Evolutionary conservation across 2,113 vertebrate genomes (phyloP).

Genomic region (Elachura formosa): DNA sequence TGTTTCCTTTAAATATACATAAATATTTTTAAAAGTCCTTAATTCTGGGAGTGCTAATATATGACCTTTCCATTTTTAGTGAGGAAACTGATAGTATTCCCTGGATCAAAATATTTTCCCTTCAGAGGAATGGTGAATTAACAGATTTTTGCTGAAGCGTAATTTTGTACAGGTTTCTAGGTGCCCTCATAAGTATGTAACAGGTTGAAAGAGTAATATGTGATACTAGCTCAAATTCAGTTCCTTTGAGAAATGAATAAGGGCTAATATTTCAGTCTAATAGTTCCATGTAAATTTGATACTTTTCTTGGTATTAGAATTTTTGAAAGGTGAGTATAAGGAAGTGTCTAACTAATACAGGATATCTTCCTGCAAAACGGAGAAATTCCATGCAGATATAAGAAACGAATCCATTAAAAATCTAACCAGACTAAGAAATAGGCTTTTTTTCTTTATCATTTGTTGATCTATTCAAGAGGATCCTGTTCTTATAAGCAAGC

Average conservation of each 20-base stretch:
- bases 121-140: not conserved
- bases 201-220: not conserved
- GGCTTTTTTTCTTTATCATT: not conserved
- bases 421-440: rapidly evolving
- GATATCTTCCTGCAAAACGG: not conserved
- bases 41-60: not conserved
- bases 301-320: not conserved
- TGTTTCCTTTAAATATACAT: not conserved
- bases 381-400: not conserved
- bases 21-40: not conserved
- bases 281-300: not conserved
- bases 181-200: not conserved
- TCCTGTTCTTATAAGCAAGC: not conserved
- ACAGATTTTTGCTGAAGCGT: not conserved
- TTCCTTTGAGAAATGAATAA: not conserved
- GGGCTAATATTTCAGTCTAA: not conserved
- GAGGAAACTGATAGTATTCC: not conserved
- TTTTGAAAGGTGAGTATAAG: not conserved
- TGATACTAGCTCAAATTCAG: not conserved
- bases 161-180: not conserved
- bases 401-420: not conserved
- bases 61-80: not conserved
- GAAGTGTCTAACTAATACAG: not conserved
- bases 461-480: not conserved
- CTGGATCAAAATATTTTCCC: not conserved